phyloP scores from a whole-genome alignment of 2,888 invertebrate genomes.

The Heliconius ethilla region DNA sequence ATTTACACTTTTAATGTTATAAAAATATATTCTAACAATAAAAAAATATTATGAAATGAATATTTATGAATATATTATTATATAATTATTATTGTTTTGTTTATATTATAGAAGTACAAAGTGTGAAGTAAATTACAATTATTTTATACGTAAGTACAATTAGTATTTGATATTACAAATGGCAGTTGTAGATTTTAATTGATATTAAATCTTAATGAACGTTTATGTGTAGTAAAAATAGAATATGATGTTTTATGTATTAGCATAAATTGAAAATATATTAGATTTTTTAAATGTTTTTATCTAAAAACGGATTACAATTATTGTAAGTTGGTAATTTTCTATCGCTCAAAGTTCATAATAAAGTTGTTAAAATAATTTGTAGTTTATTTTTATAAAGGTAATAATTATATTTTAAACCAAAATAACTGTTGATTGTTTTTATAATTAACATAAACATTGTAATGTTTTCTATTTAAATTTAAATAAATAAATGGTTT shows the following conservation, averaged over 20 bases:
- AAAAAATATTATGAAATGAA: not conserved
- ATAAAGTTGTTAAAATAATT: conserved; percentile 8
- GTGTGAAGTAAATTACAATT: not conserved
- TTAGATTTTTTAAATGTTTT: not conserved
- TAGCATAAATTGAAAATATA: not conserved
- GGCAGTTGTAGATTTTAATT: not conserved
- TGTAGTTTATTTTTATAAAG: not conserved
- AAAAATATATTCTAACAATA: not conserved
- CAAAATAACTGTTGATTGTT: too few species aligned
- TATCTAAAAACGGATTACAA: not conserved
- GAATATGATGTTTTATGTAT: not conserved
- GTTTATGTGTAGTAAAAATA: not conserved
- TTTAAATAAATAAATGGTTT: too few species aligned
- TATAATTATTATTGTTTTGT: not conserved
- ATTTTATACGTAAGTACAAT: not conserved
- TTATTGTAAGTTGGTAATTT: conserved; percentile 6
- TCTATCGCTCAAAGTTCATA: conserved; percentile 22
- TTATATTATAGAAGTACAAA: conserved; percentile 3
- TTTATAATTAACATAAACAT: too few species aligned
- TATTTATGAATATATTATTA: not conserved
- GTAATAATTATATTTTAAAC: too few species aligned
- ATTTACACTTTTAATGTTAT: not conserved
- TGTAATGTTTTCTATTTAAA: too few species aligned
- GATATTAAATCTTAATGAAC: not conserved
- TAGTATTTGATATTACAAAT: not conserved